Evolutionary conservation across 2,113 vertebrate genomes (phyloP).

Genomic region (Poecile atricapillus): DNA sequence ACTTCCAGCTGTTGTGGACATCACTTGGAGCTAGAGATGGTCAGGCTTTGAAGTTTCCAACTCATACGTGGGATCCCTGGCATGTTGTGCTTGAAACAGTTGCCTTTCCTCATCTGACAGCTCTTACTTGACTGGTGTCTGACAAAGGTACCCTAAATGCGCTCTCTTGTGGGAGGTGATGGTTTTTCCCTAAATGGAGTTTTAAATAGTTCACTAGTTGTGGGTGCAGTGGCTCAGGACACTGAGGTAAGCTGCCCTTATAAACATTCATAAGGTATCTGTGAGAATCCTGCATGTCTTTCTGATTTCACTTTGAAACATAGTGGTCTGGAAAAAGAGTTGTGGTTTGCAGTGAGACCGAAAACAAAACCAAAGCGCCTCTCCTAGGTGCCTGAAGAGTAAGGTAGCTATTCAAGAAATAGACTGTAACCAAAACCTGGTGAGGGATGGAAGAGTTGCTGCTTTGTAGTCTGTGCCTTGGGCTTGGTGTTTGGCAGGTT

Average conservation of each 20-base stretch:
- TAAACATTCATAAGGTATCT: not conserved
- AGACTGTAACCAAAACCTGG: not conserved
- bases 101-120: not conserved
- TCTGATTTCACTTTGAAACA: not conserved
- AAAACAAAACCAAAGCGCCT: not conserved
- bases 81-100: not conserved
- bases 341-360: not conserved
- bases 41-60: not conserved
- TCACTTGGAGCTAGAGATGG: not conserved
- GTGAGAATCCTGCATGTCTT: not conserved
- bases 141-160: fast-evolving
- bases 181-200: not conserved
- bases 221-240: not conserved
- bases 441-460: not conserved
- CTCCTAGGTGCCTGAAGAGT: not conserved
- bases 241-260: not conserved
- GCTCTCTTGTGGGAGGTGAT: fast-evolving
- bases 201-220: not conserved
- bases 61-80: not conserved
- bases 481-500: not conserved
- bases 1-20: not conserved
- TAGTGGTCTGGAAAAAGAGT: not conserved
- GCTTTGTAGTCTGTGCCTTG: not conserved
- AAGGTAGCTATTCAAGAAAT: not conserved
- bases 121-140: not conserved